Evolutionary conservation across 2,113 vertebrate genomes (phyloP).

Genomic region (Phrynocephalus versicolor): DNA sequence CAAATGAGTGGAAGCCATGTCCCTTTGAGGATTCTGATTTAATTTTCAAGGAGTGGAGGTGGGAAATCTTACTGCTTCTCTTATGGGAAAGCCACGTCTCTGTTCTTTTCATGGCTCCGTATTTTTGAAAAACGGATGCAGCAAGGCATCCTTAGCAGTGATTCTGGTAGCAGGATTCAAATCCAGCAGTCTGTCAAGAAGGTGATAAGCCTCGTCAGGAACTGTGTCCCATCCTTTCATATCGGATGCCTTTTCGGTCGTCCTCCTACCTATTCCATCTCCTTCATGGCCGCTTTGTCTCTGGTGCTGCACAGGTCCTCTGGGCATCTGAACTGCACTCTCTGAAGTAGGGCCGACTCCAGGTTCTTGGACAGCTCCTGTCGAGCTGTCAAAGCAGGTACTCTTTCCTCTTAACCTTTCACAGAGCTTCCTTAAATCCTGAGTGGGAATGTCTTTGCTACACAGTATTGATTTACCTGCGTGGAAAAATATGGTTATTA

Average conservation of each 20-base stretch:
- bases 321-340: neutral
- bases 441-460: conserved; percentile 88
- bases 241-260: conserved; percentile 37
- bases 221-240: conserved; percentile 85
- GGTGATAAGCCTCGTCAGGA: conserved; percentile 88
- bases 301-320: conserved; percentile 17
- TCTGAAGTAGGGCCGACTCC: conserved; percentile 31
- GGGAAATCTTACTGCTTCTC: conserved; percentile 6
- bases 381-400: conserved; percentile 32
- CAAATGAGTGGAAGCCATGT: conserved; percentile 26
- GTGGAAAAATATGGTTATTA: conserved; percentile 16
- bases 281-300: conserved; percentile 36
- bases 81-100: neutral
- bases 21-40: conserved; percentile 11
- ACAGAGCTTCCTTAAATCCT: conserved; percentile 89
- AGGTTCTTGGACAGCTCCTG: conserved; percentile 33
- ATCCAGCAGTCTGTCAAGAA: conserved; percentile 93
- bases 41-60: conserved; percentile 32
- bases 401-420: conserved; percentile 83
- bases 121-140: conserved; percentile 87
- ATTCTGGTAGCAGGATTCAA: conserved; percentile 92
- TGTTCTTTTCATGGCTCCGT: conserved; percentile 62
- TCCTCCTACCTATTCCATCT: conserved; percentile 29
- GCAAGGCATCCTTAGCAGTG: conserved; percentile 85
- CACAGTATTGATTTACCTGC: conserved; percentile 91